phyloP scores from a whole-genome alignment of 2,113 vertebrate species.

The Prinia subflava region DNA sequence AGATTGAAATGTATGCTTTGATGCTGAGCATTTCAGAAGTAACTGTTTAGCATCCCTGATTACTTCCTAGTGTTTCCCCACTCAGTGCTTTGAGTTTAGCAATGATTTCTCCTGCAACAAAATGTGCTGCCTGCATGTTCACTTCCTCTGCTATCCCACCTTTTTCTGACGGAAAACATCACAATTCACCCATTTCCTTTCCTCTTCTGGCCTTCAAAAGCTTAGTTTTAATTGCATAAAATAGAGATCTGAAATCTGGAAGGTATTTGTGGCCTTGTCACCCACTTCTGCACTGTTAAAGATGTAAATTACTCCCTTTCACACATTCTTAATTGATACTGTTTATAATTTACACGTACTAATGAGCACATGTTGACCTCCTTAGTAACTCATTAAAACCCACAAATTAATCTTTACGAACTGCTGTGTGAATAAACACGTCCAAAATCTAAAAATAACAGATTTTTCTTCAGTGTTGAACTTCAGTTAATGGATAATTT shows the following conservation, averaged over 20 bases:
- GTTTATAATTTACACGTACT: slow-evolving; percentile 73
- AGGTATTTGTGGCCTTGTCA: slow-evolving; percentile 13
- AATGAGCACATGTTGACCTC: slow-evolving; percentile 68
- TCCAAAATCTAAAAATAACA: slow-evolving; percentile 42
- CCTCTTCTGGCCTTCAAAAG: background rate
- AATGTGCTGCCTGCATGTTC: background rate
- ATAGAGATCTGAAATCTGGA: slow-evolving; percentile 43
- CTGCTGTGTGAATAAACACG: slow-evolving; percentile 45
- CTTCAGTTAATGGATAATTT: slow-evolving; percentile 14
- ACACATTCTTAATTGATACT: slow-evolving; percentile 74
- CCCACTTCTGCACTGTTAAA: slow-evolving; percentile 55
- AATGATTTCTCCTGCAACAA: background rate
- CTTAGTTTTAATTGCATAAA: slow-evolving; percentile 47
- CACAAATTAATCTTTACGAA: slow-evolving; percentile 46
- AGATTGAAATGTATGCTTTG: background rate
- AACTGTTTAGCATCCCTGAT: background rate
- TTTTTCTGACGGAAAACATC: background rate
- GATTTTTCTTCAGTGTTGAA: slow-evolving; percentile 24
- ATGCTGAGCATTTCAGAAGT: background rate
- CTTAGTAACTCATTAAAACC: slow-evolving; percentile 66
- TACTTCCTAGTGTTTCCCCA: background rate
- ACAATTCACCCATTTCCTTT: background rate
- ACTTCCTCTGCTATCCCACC: background rate
- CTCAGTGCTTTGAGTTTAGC: background rate
- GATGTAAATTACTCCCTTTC: slow-evolving; percentile 69